phyloP scores from a whole-genome alignment of 2,113 vertebrate species.

The Paratilapia polleni region DNA sequence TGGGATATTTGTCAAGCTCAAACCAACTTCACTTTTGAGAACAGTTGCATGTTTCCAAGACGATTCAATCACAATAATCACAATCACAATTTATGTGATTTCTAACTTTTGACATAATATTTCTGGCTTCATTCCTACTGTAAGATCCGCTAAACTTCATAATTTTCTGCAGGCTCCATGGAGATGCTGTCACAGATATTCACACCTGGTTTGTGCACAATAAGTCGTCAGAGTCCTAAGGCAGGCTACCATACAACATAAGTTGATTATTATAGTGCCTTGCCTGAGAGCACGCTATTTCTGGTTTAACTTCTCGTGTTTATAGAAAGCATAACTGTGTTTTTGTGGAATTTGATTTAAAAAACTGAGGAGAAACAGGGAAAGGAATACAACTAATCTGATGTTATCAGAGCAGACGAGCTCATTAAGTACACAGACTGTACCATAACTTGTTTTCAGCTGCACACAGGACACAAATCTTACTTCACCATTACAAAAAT shows the following conservation, averaged over 20 bases:
- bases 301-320: neutral
- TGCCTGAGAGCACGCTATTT: neutral
- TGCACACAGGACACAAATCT: neutral
- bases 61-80: neutral
- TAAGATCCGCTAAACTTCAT: neutral
- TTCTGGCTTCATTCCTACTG: neutral
- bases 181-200: neutral
- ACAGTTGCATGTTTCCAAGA: neutral
- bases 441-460: neutral
- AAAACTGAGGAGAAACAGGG: neutral
- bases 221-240: neutral
- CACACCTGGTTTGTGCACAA: neutral
- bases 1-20: no score
- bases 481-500: neutral
- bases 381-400: neutral
- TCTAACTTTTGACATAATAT: neutral
- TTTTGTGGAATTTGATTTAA: neutral
- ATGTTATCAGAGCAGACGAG: neutral
- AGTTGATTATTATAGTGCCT: neutral
- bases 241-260: neutral
- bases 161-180: neutral
- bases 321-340: neutral
- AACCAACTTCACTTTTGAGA: no score
- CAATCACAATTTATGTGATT: neutral
- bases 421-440: neutral